Base-by-base conservation (phyloP, 2,113 vertebrate species). In the Prietella phreatophila region DNA sequence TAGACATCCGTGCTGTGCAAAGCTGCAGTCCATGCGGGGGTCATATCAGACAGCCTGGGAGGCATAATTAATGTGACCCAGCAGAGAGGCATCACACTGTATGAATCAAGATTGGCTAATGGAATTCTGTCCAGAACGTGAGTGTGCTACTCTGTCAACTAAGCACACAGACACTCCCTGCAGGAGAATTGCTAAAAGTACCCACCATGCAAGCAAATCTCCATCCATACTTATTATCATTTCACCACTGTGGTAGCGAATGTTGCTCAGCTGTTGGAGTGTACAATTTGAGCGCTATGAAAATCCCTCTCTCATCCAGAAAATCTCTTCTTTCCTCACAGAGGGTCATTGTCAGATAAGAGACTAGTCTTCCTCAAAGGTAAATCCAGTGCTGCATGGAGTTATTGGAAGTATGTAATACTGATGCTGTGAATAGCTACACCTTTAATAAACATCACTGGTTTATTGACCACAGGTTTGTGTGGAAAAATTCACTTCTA, bases 1-100 rank as follows among this genome's bases (percentile, higher is more conserved):
- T 92, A 97, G 97, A 97, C 97, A 0, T 97, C 97, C 0, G 95
- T 97, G 85, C 91, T 97, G 85, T 97, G 97, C 90, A 97, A 97
- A 93, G 95, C 96, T 1, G 96, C 96, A 0, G 89, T 97, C 79
- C 97, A 97, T 0, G 96, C 96, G 0, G 97, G 97, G 5, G 94
- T 94, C 58, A 93, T 94, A 0, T 94, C 95, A 0, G 96, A 97
- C 0, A 92, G 93, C 73, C 89, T 93, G 87, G 97, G 97, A 0
- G 97, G 97, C 5, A 92, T 87, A 39, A 90, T 97, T 85, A 93
- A 91, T 4, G 91, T 97, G 91, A 92, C 91, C 42, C 94, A 93
- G 36, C 91, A 92, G 78, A 96, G 94, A 85, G 96, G 97, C 27
- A 95, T 97, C 69, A 96, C 95, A 0, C 93, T 96, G 42, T 97